These are phyloP conservation scores for Proterorhinus semilunaris DNA, from an alignment of 2,113 vertebrate species.

Conservation along the genomic window DNA sequence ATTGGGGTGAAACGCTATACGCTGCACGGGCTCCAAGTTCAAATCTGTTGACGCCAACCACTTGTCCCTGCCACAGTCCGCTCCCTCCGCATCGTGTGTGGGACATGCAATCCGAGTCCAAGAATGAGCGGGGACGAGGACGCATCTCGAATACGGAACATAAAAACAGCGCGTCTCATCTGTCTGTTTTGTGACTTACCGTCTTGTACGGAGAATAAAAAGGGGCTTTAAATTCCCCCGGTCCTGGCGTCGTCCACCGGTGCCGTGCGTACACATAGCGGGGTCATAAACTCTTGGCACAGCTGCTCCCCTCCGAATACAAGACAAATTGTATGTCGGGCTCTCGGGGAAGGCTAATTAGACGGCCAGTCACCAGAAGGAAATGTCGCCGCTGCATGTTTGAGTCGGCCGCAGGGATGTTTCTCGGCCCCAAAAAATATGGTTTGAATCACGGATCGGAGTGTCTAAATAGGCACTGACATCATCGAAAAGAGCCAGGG, in stretches of 20 bases:
- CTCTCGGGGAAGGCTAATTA: slow-evolving; percentile 7
- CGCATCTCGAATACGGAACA: slow-evolving; percentile 51
- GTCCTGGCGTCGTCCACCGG: no score
- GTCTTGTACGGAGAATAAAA: neutral
- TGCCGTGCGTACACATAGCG: neutral
- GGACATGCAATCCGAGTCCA: slow-evolving; percentile 51
- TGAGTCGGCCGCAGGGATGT: neutral
- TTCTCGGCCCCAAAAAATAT: slow-evolving; percentile 7
- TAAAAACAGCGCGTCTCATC: slow-evolving; percentile 33
- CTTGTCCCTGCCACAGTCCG: slow-evolving; percentile 41
- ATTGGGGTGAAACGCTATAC: no score
- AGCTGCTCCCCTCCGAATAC: slow-evolving; percentile 6
- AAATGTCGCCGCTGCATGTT: slow-evolving; percentile 10
- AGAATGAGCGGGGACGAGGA: slow-evolving; percentile 48
- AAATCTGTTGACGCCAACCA: no score
- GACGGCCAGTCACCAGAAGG: slow-evolving; percentile 11
- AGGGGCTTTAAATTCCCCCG: neutral
- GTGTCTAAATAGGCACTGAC: slow-evolving; percentile 10
- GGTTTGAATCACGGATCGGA: neutral
- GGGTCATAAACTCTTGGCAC: neutral
- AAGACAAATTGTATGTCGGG: slow-evolving; percentile 2
- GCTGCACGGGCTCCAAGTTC: no score
- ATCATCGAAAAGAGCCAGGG: neutral
- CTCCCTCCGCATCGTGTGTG: slow-evolving; percentile 37
- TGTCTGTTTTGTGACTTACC: neutral